phyloP scores from a whole-genome alignment of 2,113 vertebrate species.

The Sterna hirundo region DNA sequence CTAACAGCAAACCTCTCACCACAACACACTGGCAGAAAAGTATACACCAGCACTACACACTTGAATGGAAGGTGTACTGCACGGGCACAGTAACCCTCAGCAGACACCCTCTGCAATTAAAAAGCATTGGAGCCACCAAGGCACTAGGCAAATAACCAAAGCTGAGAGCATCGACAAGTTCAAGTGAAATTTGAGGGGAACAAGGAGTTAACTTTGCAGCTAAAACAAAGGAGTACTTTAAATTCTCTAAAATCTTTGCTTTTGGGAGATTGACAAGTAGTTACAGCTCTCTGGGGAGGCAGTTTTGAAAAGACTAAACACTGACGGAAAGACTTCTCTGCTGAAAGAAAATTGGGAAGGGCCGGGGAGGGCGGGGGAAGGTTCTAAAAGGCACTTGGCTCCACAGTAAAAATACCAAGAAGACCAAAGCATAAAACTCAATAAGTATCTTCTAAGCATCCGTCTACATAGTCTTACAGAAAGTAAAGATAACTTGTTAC shows the following conservation, averaged over 20 bases:
- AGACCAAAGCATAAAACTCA: not conserved
- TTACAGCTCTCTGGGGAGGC: not conserved
- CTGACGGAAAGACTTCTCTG: not conserved
- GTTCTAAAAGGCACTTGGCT: not conserved
- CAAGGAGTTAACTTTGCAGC: not conserved
- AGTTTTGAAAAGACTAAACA: not conserved
- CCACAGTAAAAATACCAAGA: not conserved
- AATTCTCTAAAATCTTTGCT: not conserved
- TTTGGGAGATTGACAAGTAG: not conserved
- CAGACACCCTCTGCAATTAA: not conserved
- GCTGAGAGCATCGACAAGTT: not conserved
- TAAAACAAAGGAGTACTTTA: not conserved
- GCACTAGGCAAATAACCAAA: not conserved
- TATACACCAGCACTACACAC: accelerated
- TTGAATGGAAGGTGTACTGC: not conserved
- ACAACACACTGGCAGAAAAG: not conserved
- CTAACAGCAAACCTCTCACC: not conserved
- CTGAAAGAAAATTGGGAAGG: not conserved
- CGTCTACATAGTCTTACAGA: not conserved
- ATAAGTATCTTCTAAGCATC: not conserved
- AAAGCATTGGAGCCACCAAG: not conserved
- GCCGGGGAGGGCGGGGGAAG: too few species aligned
- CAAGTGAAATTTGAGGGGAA: not conserved
- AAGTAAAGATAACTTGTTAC: not conserved
- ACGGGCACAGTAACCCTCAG: accelerated